phyloP scores from a whole-genome alignment of 2,113 vertebrate species.

The Marcusenius ussheri region DNA sequence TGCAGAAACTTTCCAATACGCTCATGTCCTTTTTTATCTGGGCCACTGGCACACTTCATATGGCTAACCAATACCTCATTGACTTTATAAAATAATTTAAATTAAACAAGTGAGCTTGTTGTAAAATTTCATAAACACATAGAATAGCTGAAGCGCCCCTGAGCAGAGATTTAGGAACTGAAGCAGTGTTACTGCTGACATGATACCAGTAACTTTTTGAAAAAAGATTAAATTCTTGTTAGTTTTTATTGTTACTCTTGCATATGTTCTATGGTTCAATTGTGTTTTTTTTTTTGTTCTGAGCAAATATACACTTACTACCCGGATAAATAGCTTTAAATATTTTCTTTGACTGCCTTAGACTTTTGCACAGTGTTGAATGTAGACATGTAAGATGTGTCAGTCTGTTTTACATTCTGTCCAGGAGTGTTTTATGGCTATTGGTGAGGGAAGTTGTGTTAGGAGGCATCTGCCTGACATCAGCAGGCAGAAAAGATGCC shows the following conservation, averaged over 20 bases:
- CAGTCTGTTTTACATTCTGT: neutral
- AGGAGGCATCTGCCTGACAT: neutral
- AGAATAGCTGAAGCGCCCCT: neutral
- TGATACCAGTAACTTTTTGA: neutral
- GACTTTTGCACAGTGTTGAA: neutral
- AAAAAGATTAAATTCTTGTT: neutral
- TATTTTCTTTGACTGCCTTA: neutral
- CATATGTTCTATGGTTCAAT: neutral
- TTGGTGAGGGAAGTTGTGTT: neutral
- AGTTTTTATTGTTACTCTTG: neutral
- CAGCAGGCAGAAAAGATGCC: neutral
- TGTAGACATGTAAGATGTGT: neutral
- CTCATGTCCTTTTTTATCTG: no score
- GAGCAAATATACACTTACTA: neutral
- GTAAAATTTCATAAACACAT: neutral
- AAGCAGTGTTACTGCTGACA: neutral
- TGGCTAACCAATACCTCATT: neutral
- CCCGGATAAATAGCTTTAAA: neutral
- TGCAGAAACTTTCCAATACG: no score
- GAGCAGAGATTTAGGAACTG: neutral
- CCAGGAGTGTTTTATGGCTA: neutral
- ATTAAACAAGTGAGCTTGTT: neutral
- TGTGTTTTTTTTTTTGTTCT: neutral
- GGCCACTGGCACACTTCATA: neutral
- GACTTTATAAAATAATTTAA: no score